Conservation (phyloP, 2,797 vertebrate genomes). For the Mionectes olivaceus region DNA sequence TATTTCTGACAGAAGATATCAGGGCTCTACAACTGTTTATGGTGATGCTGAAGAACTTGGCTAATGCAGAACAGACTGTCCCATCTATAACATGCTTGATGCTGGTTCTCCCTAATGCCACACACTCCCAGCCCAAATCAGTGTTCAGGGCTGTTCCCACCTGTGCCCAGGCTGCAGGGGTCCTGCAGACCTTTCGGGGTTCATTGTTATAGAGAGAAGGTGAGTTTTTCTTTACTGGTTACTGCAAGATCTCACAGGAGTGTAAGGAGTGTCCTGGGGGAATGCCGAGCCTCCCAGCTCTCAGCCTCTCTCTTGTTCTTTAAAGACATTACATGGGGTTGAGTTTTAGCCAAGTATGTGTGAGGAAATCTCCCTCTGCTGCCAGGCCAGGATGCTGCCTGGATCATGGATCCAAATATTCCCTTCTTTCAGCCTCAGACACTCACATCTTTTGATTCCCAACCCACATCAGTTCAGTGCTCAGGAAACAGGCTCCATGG, state of each 20-base stretch:
- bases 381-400: conserved; percentile 59
- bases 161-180: not conserved
- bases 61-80: not conserved
- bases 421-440: not conserved
- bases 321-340: conserved; percentile 36
- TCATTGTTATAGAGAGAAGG: not conserved
- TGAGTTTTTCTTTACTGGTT: not conserved
- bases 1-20: not conserved
- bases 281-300: not conserved
- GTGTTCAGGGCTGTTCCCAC: not conserved
- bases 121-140: not conserved
- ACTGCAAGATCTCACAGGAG: conserved; percentile 6
- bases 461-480: not conserved
- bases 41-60: not conserved
- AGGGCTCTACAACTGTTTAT: not conserved
- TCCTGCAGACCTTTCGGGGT: not conserved
- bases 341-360: conserved; percentile 52
- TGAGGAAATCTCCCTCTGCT: conserved; percentile 53
- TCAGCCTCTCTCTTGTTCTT: conserved; percentile 5
- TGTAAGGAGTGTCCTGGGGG: conserved; percentile 2
- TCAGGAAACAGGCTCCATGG: not conserved
- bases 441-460: not conserved
- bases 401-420: not conserved
- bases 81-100: fast-evolving
- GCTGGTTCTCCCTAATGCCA: not conserved